phyloP scores from a whole-genome alignment of 2,797 vertebrate genomes.

The Muraenolepis orangiensis region DNA sequence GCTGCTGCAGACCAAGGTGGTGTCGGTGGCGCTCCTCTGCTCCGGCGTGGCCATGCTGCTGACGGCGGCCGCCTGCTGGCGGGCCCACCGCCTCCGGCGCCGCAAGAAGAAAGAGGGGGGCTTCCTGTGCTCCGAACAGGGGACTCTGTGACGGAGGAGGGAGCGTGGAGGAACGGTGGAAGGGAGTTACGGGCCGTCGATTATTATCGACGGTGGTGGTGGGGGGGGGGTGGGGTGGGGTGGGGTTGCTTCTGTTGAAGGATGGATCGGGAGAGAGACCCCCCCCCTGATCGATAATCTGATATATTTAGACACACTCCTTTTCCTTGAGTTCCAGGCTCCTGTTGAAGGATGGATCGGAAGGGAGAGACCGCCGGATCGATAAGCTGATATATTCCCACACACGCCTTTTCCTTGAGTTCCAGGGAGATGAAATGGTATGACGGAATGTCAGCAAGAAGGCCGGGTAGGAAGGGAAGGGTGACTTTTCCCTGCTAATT shows the following conservation, averaged over 20 bases:
- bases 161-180: not conserved
- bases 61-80: slow-evolving; percentile 73
- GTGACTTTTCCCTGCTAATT: not conserved
- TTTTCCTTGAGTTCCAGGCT: not conserved
- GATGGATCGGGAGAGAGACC: not conserved
- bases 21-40: slow-evolving; percentile 79
- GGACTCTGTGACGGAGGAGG: slow-evolving; percentile 62
- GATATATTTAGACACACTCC: not conserved
- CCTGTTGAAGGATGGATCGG: not conserved
- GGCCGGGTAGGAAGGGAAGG: too few relatives aligned
- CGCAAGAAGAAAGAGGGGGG: slow-evolving; percentile 74
- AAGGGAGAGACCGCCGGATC: not conserved
- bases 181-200: too few relatives aligned
- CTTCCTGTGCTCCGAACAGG: slow-evolving; percentile 70
- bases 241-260: not conserved
- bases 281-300: not conserved
- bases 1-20: slow-evolving; percentile 83
- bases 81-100: slow-evolving; percentile 66
- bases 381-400: not conserved
- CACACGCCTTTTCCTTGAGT: not conserved
- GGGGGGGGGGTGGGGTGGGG: not conserved
- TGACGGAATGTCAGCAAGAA: too few relatives aligned
- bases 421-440: too few relatives aligned
- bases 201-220: too few relatives aligned
- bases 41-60: slow-evolving; percentile 68